Base-by-base conservation (phyloP, 2,888 invertebrate species). In the Lycaena phlaeas region DNA sequence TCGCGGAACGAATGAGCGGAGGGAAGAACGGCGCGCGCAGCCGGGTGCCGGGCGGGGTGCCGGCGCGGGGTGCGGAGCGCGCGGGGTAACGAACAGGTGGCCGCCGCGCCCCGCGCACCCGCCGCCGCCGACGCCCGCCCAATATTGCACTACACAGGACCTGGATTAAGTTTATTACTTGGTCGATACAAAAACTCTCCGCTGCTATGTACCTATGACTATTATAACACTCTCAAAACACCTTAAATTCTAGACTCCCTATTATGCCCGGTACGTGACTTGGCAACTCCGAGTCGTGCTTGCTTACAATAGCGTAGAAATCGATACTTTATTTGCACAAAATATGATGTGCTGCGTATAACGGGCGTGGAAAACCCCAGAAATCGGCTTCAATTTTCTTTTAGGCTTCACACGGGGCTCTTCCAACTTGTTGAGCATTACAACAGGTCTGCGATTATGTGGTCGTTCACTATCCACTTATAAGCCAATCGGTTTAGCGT, bases 1-100 rank as follows among this genome's bases (percentile, higher is more conserved):
- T 78, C 81, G 79, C 77, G 74, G 65, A 68, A 75, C 81, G 78
- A 81, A 77, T 81, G 82, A 71, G 57, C 62, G 65, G 70, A 65
- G 74, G 74, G 78, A 70, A 73, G 74, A 69, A 71, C 69, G 53
- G 67, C 68, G 75, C 76, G 74, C 75, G 75, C 74, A 67, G 56
- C 58, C 59, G 55, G 63, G 57, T 53, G 61, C 52, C 44, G 45
- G 29, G 46, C 43, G 44, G 46, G 36, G 47, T 34, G 18, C n/a
- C 37, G 57, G 45, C 44, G 50, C 45, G 54, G 57, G 52, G 58
- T 51, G 51, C 49, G 55, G 56, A 51, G 52, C 50, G 56, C 54
- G 45, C 40, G 42, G 49, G 54, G 49, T 68, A 60, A 64, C 66
- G 69, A 68, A 75, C 77, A 74, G 73, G 74, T 75, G 76, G 73